phyloP scores from a whole-genome alignment of 2,888 invertebrate genomes.

The Scrobipalpa costella region DNA sequence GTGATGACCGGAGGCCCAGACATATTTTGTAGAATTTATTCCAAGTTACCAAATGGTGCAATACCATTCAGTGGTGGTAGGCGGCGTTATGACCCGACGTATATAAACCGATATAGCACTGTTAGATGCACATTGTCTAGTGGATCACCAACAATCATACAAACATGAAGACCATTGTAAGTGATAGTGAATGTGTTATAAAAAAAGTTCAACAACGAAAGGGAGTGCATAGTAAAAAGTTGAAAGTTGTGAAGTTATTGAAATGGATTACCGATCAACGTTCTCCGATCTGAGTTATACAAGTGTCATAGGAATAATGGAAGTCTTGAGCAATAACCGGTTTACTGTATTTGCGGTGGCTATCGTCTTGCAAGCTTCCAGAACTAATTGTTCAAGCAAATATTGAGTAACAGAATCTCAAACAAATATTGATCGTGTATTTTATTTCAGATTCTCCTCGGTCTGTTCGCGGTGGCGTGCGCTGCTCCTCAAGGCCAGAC shows the following conservation, averaged over 20 bases:
- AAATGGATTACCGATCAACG: slow-evolving; percentile 2
- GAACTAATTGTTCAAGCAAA: too few species aligned
- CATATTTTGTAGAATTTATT: slow-evolving; percentile 70
- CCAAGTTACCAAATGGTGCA: slow-evolving; percentile 76
- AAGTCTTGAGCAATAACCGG: slow-evolving; percentile 10
- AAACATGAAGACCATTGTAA: slow-evolving; percentile 77
- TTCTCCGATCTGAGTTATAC: neutral
- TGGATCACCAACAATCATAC: slow-evolving; percentile 66
- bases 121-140: slow-evolving; percentile 75
- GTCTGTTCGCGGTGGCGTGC: slow-evolving; percentile 59
- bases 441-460: slow-evolving; percentile 65
- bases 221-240: slow-evolving; percentile 14
- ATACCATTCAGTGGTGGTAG: slow-evolving; percentile 71
- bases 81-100: slow-evolving; percentile 59
- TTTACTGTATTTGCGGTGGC: slow-evolving; percentile 13
- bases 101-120: slow-evolving; percentile 71
- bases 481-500: slow-evolving; percentile 65
- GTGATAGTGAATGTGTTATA: slow-evolving; percentile 64
- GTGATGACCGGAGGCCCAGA: slow-evolving; percentile 53
- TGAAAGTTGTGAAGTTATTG: slow-evolving; percentile 22
- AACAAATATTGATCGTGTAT: neutral
- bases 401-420: neutral
- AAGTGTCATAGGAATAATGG: neutral
- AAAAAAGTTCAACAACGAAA: slow-evolving; percentile 33
- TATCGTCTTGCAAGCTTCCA: neutral